These are phyloP conservation scores for Anaspis maculata DNA, from an alignment of 2,888 invertebrate species.

Conservation along the genomic window DNA sequence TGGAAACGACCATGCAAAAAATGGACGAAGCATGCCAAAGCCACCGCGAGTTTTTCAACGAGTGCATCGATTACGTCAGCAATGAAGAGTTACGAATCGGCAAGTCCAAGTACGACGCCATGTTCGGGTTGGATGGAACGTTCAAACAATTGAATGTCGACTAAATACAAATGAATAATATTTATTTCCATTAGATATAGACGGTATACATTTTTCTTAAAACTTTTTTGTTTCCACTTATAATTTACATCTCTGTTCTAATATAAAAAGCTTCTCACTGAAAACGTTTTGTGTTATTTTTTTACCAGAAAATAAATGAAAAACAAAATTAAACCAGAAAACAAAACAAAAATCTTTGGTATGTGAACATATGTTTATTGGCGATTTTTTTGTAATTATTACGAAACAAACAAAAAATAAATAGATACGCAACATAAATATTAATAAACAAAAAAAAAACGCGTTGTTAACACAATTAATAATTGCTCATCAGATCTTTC, in stretches of 20 bases:
- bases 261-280: slow-evolving; percentile 16
- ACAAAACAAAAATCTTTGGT: slow-evolving; percentile 11
- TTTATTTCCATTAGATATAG: slow-evolving; percentile 17
- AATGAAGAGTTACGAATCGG: no score
- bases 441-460: slow-evolving; percentile 9
- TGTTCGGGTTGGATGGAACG: no score
- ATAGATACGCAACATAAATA: no score
- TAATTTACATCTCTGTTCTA: slow-evolving; percentile 12
- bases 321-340: slow-evolving; percentile 2
- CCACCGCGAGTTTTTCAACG: no score
- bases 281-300: slow-evolving; percentile 9
- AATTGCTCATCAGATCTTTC: slow-evolving; percentile 8
- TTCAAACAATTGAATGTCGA: no score
- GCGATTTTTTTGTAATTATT: slow-evolving; percentile 1
- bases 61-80: no score
- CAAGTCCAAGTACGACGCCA: no score
- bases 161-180: slow-evolving; percentile 15
- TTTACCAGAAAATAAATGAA: background rate
- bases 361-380: slow-evolving; percentile 12
- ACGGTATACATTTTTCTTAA: slow-evolving; percentile 14
- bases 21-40: no score
- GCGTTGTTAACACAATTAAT: slow-evolving; percentile 8
- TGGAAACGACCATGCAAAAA: no score
- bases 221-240: slow-evolving; percentile 8
- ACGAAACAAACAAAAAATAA: slow-evolving; percentile 9